A percentile compares a stretch with the other conserved stretches of the same genome.
phyloP scores from a whole-genome alignment of 2,888 invertebrate genomes.

The Zygothrica quintamaculata region DNA sequence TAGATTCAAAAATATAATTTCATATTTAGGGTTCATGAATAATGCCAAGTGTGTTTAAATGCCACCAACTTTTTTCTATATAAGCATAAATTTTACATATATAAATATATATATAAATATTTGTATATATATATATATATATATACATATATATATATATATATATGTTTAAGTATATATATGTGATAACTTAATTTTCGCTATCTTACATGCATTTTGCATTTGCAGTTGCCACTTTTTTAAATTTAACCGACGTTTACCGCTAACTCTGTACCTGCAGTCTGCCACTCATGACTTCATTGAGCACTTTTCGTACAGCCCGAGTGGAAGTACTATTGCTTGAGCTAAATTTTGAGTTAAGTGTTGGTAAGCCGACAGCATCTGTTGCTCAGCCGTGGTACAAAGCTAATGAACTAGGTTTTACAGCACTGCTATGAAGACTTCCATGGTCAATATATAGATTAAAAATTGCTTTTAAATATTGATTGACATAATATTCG shows the following conservation, averaged over 20 bases:
- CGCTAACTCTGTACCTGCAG: neutral
- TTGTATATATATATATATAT: no score
- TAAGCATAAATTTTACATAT: constrained; percentile 38
- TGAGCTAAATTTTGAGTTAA: constrained; percentile 27
- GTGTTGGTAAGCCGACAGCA: constrained; percentile 26
- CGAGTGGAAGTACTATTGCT: constrained; percentile 18
- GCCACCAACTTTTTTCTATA: neutral
- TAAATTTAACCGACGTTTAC: constrained; percentile 23
- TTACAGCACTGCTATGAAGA: no score
- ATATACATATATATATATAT: no score
- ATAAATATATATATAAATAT: no score
- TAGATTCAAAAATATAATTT: constrained; percentile 5
- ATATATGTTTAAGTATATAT: no score
- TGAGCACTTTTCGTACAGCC: constrained; percentile 5
- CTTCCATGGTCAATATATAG: neutral
- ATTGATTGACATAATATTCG: no score
- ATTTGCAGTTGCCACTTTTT: constrained; percentile 33
- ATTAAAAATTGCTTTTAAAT: no score
- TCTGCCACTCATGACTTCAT: constrained; percentile 8
- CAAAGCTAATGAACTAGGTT: no score
- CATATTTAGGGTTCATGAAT: neutral
- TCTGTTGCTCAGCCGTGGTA: constrained; percentile 52
- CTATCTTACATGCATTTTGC: constrained; percentile 36
- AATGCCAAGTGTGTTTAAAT: neutral
- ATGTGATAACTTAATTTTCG: constrained; percentile 7